phyloP scores from a whole-genome alignment of 1,140 invertebrate species.

The Drosophila santomea region DNA sequence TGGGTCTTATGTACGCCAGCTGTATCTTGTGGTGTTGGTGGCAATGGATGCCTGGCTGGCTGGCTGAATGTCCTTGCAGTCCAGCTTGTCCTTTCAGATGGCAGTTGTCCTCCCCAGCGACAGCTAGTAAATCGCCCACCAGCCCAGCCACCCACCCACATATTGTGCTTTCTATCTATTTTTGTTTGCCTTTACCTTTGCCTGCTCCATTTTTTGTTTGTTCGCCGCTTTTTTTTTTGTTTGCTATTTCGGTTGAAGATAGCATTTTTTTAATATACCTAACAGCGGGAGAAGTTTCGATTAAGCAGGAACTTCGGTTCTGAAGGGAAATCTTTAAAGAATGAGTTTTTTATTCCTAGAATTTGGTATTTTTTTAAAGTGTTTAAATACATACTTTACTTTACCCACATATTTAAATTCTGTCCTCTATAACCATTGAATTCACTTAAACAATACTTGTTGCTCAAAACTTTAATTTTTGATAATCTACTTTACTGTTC shows the following conservation, averaged over 20 bases:
- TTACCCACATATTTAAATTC: too few relatives aligned
- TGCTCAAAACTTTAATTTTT: too few relatives aligned
- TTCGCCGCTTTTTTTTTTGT: conserved; percentile 16
- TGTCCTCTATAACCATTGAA: too few relatives aligned
- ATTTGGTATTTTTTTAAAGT: neutral
- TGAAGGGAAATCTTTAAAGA: neutral
- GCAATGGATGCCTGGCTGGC: conserved; percentile 6
- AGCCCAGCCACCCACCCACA: neutral
- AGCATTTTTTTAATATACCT: conserved; percentile 26
- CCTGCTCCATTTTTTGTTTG: conserved; percentile 40
- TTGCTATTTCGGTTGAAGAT: conserved; percentile 24
- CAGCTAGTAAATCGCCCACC: conserved; percentile 3
- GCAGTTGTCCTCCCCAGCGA: conserved; percentile 23
- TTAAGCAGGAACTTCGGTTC: neutral
- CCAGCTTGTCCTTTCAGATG: neutral
- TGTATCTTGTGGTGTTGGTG: conserved; percentile 3
- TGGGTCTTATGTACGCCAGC: conserved; percentile 18
- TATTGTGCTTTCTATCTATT: conserved; percentile 26
- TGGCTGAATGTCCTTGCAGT: conserved; percentile 9
- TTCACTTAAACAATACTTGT: too few relatives aligned
- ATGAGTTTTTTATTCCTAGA: neutral
- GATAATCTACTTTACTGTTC: neutral
- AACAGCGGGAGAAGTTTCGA: neutral
- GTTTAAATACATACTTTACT: too few relatives aligned
- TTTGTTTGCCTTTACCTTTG: conserved; percentile 26